These are phyloP conservation scores for Pachycephala philippinensis DNA, from an alignment of 2,113 vertebrate species.

Conservation along the genomic window DNA sequence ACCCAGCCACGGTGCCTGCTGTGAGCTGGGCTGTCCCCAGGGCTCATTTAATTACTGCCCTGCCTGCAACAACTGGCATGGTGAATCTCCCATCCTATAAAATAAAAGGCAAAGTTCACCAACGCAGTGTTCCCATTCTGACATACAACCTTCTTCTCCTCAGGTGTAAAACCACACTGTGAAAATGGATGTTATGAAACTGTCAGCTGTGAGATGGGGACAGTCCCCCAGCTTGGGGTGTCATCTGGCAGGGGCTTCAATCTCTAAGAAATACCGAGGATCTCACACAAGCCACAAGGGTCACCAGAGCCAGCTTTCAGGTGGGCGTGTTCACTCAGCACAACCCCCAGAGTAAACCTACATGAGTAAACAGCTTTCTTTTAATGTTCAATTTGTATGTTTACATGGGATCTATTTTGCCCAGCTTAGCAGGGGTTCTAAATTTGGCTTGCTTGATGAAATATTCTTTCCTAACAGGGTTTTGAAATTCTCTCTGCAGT, in stretches of 20 bases:
- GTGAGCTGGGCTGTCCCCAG: neutral
- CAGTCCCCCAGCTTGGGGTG: neutral
- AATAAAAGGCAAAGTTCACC: neutral
- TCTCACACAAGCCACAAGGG: neutral
- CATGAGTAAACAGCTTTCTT: neutral
- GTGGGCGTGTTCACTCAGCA: neutral
- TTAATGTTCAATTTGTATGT: neutral
- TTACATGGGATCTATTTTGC: neutral
- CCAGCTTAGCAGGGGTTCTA: neutral
- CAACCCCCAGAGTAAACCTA: neutral
- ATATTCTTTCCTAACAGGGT: neutral
- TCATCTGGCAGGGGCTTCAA: neutral
- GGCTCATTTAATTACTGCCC: neutral
- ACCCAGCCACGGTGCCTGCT: neutral
- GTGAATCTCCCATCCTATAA: no score
- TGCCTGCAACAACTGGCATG: neutral
- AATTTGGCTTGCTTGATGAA: neutral
- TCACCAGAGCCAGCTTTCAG: neutral
- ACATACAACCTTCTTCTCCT: neutral
- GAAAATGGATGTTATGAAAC: neutral
- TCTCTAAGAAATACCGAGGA: neutral
- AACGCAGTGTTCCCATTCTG: neutral
- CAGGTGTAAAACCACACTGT: fast-evolving
- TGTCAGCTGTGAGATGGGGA: neutral
- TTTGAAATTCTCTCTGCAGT: neutral